Percentiles rank a stretch among this genome's conserved stretches.
phyloP scores from a whole-genome alignment of 2,113 vertebrate species.

The Erythrocercus mccallii region DNA sequence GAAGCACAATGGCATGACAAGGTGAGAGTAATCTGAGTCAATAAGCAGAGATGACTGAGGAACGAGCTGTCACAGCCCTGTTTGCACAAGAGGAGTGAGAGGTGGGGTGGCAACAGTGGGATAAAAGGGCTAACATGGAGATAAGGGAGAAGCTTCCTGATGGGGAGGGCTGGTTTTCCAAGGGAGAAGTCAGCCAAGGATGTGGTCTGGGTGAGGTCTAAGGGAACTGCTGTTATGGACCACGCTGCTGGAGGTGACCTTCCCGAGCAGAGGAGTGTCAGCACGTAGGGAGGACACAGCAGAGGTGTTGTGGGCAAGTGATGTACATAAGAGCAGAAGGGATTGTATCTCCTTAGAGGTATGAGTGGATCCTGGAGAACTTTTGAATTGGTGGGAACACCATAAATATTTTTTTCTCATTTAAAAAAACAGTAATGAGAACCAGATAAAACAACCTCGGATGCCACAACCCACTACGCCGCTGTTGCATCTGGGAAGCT shows the following conservation, averaged over 20 bases:
- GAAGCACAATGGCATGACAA: neutral
- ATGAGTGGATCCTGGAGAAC: neutral
- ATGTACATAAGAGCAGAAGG: neutral
- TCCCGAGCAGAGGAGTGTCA: neutral
- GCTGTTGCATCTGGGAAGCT: rapidly evolving
- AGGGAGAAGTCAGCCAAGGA: neutral
- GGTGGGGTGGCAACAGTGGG: neutral
- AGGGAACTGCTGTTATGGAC: neutral
- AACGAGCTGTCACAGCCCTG: neutral
- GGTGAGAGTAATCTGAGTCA: neutral
- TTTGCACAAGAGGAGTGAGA: neutral
- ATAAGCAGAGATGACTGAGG: neutral
- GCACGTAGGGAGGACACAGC: neutral
- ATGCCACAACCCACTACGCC: neutral
- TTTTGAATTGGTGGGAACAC: neutral
- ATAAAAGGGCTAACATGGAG: neutral
- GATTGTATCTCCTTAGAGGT: neutral
- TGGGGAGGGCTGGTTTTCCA: neutral
- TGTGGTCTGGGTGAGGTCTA: neutral
- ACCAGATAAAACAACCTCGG: neutral
- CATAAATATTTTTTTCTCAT: neutral
- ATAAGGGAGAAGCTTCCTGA: neutral
- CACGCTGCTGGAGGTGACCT: rapidly evolving
- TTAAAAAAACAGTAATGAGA: neutral
- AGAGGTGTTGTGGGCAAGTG: neutral